These are phyloP conservation scores for Calliopum simillimum DNA, from an alignment of 2,888 invertebrate genomes.

Conservation along the genomic window DNA sequence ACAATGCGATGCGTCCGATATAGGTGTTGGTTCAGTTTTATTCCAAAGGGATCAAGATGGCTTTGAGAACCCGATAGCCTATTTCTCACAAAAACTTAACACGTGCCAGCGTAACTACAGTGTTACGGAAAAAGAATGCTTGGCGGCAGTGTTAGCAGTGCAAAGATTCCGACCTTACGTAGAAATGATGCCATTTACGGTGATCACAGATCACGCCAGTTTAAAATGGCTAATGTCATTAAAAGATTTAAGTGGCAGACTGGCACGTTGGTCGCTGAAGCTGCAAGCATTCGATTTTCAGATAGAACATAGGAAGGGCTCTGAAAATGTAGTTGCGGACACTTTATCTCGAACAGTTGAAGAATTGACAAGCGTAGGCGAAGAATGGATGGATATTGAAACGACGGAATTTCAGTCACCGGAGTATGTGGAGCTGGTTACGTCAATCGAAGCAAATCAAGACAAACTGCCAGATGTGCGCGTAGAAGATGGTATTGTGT, in stretches of 20 bases:
- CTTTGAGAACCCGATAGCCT: no score
- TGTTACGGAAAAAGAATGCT: no score
- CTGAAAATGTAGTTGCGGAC: slow-evolving; percentile 48
- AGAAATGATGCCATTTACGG: no score
- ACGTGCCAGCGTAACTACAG: no score
- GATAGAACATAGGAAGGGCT: slow-evolving; percentile 47
- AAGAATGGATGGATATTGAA: neutral
- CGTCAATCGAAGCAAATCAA: neutral
- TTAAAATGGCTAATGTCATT: no score
- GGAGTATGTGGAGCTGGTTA: neutral
- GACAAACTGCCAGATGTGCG: neutral
- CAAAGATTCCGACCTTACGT: no score
- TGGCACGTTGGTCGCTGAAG: slow-evolving; percentile 47
- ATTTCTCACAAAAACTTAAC: no score
- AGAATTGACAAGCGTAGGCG: neutral
- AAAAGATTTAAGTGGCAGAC: no score
- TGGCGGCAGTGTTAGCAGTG: no score
- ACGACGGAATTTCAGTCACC: neutral
- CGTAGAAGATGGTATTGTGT: slow-evolving; percentile 1
- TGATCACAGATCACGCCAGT: no score
- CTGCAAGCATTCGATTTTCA: slow-evolving; percentile 44
- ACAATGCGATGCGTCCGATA: slow-evolving; percentile 8
- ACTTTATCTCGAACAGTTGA: slow-evolving; percentile 42
- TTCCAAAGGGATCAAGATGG: no score
- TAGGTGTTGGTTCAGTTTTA: no score